These are phyloP conservation scores for Mycteria americana DNA, from an alignment of 2,797 vertebrate genomes.

Conservation along the genomic window DNA sequence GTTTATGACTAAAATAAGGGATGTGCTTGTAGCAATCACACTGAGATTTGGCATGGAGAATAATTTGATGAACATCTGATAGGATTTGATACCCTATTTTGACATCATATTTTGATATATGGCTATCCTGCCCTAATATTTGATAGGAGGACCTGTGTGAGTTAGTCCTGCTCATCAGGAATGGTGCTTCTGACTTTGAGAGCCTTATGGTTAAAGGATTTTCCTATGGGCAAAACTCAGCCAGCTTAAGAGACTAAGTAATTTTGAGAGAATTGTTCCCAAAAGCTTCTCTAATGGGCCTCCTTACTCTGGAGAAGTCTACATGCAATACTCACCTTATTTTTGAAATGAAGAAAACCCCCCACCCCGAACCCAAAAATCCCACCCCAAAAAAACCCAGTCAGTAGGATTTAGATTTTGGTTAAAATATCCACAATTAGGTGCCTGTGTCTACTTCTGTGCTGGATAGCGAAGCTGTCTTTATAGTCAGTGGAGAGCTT, in stretches of 20 bases:
- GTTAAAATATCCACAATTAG: not conserved
- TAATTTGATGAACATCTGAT: not conserved
- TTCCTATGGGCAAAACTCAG: not conserved
- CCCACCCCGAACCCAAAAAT: not conserved
- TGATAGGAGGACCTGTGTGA: not conserved
- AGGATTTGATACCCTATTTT: not conserved
- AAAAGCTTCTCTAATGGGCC: not conserved
- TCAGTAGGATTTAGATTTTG: not conserved
- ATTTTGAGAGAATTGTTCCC: not conserved
- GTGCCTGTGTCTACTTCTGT: not conserved
- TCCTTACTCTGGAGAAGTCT: not conserved
- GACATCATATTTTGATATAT: not conserved
- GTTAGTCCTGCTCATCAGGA: not conserved
- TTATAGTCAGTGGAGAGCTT: not conserved
- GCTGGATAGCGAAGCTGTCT: not conserved
- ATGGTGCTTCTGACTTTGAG: not conserved
- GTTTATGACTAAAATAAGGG: not conserved
- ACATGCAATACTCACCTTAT: fast-evolving
- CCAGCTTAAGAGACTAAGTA: not conserved
- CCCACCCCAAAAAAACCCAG: fast-evolving
- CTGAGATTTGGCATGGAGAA: not conserved
- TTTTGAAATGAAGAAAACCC: not conserved
- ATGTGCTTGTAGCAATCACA: not conserved
- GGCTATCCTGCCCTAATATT: not conserved
- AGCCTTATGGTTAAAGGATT: fast-evolving